phyloP scores from a whole-genome alignment of 2,888 invertebrate genomes.

The Schizaphis graminum region DNA sequence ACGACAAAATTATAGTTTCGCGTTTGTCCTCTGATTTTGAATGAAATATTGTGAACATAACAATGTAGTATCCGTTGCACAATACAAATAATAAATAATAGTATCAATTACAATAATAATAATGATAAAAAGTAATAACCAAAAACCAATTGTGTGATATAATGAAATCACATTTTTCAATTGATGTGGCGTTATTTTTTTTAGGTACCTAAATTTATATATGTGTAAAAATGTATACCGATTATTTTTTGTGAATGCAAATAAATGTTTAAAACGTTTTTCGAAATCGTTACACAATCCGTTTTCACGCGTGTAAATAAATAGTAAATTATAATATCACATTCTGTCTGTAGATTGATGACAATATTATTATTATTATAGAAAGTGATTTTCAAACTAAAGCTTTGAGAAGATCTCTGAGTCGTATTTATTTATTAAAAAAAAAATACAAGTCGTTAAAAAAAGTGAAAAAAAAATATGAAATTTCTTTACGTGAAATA shows the following conservation, averaged over 20 bases:
- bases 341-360: neutral
- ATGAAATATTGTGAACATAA: conserved; percentile 27
- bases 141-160: neutral
- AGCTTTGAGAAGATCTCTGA: neutral
- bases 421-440: neutral
- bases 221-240: neutral
- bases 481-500: conserved; percentile 10
- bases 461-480: neutral
- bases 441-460: conserved; percentile 3
- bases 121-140: conserved; percentile 3
- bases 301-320: neutral
- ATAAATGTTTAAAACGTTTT: neutral
- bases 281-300: neutral
- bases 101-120: neutral
- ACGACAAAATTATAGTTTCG: neutral
- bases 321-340: neutral
- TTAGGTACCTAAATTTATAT: neutral
- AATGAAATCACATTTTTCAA: neutral
- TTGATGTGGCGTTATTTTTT: neutral
- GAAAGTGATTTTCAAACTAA: neutral
- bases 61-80: conserved; percentile 32
- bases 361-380: neutral
- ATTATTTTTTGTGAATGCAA: neutral
- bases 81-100: conserved; percentile 42
- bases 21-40: conserved; percentile 20